Evolutionary conservation across 2,797 vertebrate genomes (phyloP).

Genomic region (Smutsia gigantea): DNA sequence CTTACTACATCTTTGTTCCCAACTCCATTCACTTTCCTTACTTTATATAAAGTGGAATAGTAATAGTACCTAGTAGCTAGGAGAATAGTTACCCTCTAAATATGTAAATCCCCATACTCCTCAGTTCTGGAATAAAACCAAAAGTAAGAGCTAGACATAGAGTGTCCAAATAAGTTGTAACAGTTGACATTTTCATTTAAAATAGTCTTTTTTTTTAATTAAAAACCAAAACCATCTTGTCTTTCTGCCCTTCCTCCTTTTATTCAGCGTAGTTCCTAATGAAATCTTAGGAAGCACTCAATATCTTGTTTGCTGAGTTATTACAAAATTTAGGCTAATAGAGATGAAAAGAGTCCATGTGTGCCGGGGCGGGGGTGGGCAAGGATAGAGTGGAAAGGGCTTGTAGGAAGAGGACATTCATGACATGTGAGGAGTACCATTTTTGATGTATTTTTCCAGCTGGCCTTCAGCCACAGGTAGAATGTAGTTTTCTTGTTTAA

Average conservation of each 20-base stretch:
- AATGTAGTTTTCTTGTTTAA: background rate
- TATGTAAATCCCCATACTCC: background rate
- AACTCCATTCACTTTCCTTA: background rate
- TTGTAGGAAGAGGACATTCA: background rate
- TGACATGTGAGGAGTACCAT: background rate
- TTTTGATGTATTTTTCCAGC: background rate
- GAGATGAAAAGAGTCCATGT: background rate
- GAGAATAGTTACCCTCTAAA: background rate
- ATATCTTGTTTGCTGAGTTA: background rate
- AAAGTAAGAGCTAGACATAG: background rate
- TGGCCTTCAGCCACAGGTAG: background rate
- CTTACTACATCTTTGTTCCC: background rate
- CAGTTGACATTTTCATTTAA: background rate
- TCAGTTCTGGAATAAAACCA: background rate
- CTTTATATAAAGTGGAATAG: background rate
- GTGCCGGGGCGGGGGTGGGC: rapidly evolving
- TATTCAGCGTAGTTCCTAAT: background rate
- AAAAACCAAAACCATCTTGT: background rate
- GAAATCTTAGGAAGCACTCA: background rate
- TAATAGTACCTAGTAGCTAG: background rate
- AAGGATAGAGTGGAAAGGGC: background rate
- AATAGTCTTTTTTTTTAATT: background rate
- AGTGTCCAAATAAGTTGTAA: background rate
- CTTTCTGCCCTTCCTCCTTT: background rate
- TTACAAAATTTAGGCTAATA: background rate